Evolutionary conservation across 2,113 vertebrate species (phyloP).

Genomic region (Ceuthmochares aereus): DNA sequence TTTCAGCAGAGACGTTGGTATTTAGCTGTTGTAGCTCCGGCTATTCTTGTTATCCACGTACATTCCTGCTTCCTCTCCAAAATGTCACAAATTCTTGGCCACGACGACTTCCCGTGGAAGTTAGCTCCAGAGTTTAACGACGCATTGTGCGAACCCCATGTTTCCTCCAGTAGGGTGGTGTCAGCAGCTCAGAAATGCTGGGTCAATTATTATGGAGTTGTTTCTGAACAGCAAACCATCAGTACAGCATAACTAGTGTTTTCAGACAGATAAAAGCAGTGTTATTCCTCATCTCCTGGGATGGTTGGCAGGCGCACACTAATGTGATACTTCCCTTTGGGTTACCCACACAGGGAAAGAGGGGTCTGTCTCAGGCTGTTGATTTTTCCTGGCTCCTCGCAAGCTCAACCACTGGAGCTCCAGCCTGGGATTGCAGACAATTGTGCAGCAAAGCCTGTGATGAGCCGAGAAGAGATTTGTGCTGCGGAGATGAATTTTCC

Average conservation of each 20-base stretch:
- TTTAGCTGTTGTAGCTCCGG: slow-evolving; percentile 2
- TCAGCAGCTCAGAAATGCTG: not conserved
- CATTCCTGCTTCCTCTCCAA: not conserved
- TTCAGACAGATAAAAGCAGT: not conserved
- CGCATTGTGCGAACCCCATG: not conserved
- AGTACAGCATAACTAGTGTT: accelerated
- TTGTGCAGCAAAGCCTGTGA: not conserved
- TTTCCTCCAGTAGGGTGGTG: not conserved
- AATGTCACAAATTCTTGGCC: slow-evolving; percentile 53
- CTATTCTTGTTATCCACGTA: not conserved
- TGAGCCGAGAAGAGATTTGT: not conserved
- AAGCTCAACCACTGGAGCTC: not conserved
- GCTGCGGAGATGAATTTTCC: not conserved
- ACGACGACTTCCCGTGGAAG: not conserved
- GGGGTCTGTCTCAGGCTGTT: not conserved
- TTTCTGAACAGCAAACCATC: not conserved
- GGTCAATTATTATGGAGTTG: not conserved
- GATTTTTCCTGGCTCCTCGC: not conserved
- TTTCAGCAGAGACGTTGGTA: not conserved
- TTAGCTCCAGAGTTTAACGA: not conserved
- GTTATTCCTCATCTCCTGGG: not conserved
- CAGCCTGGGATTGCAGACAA: not conserved
- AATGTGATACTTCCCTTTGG: not conserved
- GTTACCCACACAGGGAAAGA: not conserved
- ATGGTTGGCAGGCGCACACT: not conserved